A percentile compares a stretch with the other conserved stretches of the same genome.
phyloP scores from a whole-genome alignment of 2,888 invertebrate genomes.

The Aleiodes leptofemur region DNA sequence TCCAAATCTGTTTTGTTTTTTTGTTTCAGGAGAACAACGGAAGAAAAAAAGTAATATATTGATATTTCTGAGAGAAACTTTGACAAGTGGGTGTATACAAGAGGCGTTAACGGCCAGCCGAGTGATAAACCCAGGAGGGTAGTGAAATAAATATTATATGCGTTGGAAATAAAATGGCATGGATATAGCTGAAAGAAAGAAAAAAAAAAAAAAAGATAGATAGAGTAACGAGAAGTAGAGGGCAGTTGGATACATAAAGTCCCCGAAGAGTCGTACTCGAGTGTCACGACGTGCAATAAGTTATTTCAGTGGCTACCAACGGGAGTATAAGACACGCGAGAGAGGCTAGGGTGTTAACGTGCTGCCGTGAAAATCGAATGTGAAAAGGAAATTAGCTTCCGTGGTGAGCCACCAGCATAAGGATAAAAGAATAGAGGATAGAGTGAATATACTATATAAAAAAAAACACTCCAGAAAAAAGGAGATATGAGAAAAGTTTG shows the following conservation, averaged over 20 bases:
- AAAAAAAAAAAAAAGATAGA: slow-evolving; percentile 40
- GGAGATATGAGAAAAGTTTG: slow-evolving; percentile 14
- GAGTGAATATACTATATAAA: slow-evolving; percentile 1
- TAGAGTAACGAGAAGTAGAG: slow-evolving; percentile 32
- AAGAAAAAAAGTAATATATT: slow-evolving; percentile 16
- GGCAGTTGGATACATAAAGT: slow-evolving; percentile 24
- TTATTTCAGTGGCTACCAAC: slow-evolving; percentile 59
- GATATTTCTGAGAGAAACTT: slow-evolving; percentile 41
- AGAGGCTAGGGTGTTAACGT: slow-evolving; percentile 65
- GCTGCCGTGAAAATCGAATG: slow-evolving; percentile 71
- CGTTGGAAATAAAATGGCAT: slow-evolving; percentile 63
- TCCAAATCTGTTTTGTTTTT: background rate
- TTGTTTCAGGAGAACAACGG: background rate
- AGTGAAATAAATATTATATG: slow-evolving; percentile 73
- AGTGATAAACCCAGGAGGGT: slow-evolving; percentile 66
- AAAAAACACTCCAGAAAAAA: slow-evolving; percentile 1
- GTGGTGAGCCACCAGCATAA: slow-evolving; percentile 49
- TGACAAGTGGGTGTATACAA: slow-evolving; percentile 36
- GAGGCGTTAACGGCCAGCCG: slow-evolving; percentile 49
- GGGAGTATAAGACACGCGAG: slow-evolving; percentile 45
- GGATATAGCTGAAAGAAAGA: slow-evolving; percentile 36
- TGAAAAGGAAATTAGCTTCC: slow-evolving; percentile 73
- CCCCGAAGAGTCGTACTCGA: slow-evolving; percentile 5
- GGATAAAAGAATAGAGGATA: slow-evolving; percentile 45
- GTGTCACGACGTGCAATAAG: slow-evolving; percentile 58